phyloP scores from a whole-genome alignment of 2,888 invertebrate genomes.

The Myopa testacea region DNA sequence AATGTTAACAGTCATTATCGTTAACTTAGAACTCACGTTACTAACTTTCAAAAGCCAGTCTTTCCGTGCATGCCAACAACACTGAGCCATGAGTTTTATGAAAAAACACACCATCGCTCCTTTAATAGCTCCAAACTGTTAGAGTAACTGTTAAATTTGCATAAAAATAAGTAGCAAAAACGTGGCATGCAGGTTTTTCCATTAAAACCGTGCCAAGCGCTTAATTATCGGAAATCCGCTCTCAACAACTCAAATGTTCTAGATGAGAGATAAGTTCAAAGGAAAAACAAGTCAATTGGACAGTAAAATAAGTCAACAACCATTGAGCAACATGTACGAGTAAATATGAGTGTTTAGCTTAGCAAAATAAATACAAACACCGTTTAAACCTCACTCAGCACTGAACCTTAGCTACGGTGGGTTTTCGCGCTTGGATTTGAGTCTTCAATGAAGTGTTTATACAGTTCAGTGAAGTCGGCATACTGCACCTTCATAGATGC shows the following conservation, averaged over 20 bases:
- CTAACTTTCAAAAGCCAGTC: background rate
- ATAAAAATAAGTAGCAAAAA: background rate
- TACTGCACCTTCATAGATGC: too few relatives aligned
- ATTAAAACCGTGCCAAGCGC: slow-evolving; percentile 6
- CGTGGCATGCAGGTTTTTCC: background rate
- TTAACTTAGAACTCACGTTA: too few relatives aligned
- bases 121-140: background rate
- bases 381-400: too few relatives aligned
- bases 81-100: background rate
- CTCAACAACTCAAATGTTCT: background rate
- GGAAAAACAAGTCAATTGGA: background rate
- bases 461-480: too few relatives aligned
- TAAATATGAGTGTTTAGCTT: too few relatives aligned
- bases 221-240: slow-evolving; percentile 31
- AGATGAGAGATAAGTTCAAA: too few relatives aligned
- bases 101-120: background rate
- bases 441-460: too few relatives aligned
- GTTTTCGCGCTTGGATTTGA: too few relatives aligned
- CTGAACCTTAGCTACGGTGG: too few relatives aligned
- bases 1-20: too few relatives aligned
- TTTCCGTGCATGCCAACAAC: background rate
- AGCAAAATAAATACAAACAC: too few relatives aligned
- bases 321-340: background rate
- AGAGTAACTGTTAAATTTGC: slow-evolving; percentile 3
- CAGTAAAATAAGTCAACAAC: background rate